These are phyloP conservation scores for Mastacembelus armatus DNA, from an alignment of 2,797 vertebrate species.

Conservation along the genomic window DNA sequence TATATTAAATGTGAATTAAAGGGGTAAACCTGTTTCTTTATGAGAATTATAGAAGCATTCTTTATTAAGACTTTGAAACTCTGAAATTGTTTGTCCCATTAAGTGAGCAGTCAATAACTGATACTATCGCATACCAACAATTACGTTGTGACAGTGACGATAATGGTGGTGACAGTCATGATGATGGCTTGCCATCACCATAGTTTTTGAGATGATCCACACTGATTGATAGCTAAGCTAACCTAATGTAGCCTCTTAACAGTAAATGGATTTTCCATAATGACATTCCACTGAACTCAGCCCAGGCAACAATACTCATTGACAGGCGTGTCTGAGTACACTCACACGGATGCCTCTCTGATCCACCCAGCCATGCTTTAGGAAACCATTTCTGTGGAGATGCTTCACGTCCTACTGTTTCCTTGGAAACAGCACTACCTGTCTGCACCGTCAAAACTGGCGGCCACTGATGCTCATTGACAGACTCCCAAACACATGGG, in stretches of 20 bases:
- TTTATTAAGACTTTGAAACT: background rate
- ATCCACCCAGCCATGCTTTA: constrained; percentile 42
- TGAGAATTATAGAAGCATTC: no score
- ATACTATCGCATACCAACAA: background rate
- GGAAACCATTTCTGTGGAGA: constrained; percentile 21
- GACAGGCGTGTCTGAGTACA: constrained; percentile 35
- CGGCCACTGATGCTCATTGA: constrained; percentile 17
- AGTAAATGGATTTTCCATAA: constrained; percentile 70
- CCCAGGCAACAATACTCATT: constrained; percentile 38
- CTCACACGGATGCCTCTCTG: constrained; percentile 18
- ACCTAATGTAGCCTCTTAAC: constrained; percentile 57
- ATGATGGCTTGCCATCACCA: constrained; percentile 29
- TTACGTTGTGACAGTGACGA: background rate
- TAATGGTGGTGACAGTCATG: constrained; percentile 6
- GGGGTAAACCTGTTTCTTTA: background rate
- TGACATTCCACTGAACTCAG: constrained; percentile 64
- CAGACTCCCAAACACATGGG: background rate
- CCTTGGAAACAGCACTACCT: constrained; percentile 57
- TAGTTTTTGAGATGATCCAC: constrained; percentile 54
- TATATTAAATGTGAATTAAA: constrained; percentile 2
- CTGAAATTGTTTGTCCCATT: constrained; percentile 3
- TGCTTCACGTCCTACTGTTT: constrained; percentile 45
- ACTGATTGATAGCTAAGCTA: constrained; percentile 53
- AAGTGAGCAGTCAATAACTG: background rate
- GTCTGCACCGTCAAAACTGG: constrained; percentile 31